Conservation (phyloP, 2,888 invertebrate genomes). For the Rhyacophila evoluta region DNA sequence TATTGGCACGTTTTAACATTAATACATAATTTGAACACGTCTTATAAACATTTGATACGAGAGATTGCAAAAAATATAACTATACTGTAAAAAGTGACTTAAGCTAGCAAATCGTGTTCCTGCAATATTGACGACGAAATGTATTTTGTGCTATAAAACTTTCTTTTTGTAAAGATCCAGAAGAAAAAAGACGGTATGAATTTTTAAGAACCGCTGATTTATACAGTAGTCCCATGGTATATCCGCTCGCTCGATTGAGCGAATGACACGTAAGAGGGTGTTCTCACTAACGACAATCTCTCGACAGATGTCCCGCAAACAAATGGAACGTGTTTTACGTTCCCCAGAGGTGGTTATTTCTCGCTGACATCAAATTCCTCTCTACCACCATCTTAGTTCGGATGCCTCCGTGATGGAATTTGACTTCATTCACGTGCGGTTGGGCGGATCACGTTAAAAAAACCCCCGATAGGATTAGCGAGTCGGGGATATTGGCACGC, state of each 20-base stretch:
- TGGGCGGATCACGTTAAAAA: background rate
- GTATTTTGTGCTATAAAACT: too few species aligned
- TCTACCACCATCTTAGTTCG: background rate
- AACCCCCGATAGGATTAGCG: background rate
- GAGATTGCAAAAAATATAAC: too few species aligned
- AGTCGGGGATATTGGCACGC: too few species aligned
- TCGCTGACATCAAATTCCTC: background rate
- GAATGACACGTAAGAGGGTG: background rate
- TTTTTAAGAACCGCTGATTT: too few species aligned
- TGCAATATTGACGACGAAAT: too few species aligned
- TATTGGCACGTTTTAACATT: too few species aligned
- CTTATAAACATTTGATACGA: too few species aligned
- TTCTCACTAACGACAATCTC: background rate
- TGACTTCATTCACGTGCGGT: background rate
- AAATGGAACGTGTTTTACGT: slow-evolving; percentile 19
- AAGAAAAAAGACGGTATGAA: too few species aligned
- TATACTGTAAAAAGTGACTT: too few species aligned
- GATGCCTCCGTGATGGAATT: slow-evolving; percentile 4
- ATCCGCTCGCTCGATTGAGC: background rate
- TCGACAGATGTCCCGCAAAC: slow-evolving; percentile 16
- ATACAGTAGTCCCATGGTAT: background rate
- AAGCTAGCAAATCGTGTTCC: too few species aligned
- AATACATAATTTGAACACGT: too few species aligned
- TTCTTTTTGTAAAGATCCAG: too few species aligned
- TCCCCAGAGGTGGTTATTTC: background rate